Percentiles rank a stretch among this genome's conserved stretches.
Evolutionary conservation across 2,888 invertebrate genomes (phyloP).

Genomic region (Rosalia funebris): DNA sequence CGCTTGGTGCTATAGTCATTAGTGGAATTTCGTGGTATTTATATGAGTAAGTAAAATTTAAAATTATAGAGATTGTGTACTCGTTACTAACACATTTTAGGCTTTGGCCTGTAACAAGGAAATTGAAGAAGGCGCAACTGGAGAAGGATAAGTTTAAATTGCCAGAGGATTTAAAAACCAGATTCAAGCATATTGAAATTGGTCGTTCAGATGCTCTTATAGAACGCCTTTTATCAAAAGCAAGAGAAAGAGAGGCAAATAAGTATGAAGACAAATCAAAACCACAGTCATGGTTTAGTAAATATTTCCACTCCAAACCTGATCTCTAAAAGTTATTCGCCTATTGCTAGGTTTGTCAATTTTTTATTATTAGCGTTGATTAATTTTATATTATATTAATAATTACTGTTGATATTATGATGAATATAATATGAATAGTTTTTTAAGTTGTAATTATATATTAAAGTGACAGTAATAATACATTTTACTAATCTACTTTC

Average conservation of each 20-base stretch:
- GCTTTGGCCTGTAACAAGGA: conserved; percentile 47
- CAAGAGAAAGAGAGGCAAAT: conserved; percentile 45
- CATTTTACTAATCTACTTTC: neutral
- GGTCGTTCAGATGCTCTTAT: conserved; percentile 35
- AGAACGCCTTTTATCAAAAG: conserved; percentile 42
- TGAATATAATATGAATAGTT: neutral
- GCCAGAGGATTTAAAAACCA: conserved; percentile 42
- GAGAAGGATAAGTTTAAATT: conserved; percentile 51
- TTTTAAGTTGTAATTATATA: neutral
- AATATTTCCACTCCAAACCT: conserved; percentile 42
- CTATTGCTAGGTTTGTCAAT: conserved; percentile 47
- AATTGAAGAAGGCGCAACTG: conserved; percentile 43
- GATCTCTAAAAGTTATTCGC: conserved; percentile 43
- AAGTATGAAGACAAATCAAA: conserved; percentile 49
- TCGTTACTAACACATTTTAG: conserved; percentile 44
- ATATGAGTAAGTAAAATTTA: conserved; percentile 66
- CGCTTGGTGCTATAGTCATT: conserved; percentile 63
- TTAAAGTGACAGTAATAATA: neutral
- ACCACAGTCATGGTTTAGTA: conserved; percentile 46
- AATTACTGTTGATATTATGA: no score
- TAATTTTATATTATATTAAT: no score
- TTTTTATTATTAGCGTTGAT: conserved; percentile 26
- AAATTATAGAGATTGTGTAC: neutral
- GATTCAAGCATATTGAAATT: conserved; percentile 33
- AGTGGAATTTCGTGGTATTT: conserved; percentile 63